A percentile compares a stretch with the other conserved stretches of the same genome.
Conservation (phyloP, 2,888 invertebrate species). For the Machimus atricapillus region DNA sequence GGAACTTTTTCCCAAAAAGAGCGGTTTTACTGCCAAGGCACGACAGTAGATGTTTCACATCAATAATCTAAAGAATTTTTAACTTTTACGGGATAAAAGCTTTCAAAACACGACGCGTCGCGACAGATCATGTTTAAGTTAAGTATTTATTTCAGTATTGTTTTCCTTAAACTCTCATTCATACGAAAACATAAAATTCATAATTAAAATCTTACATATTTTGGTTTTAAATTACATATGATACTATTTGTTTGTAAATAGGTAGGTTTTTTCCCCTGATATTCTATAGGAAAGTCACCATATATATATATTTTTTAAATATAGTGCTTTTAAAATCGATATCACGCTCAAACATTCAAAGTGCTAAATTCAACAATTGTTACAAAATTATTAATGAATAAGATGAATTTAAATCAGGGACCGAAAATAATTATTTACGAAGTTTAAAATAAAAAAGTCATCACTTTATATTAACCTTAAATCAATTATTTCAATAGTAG, state of each 20-base stretch:
- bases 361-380: background rate
- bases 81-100: background rate
- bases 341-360: background rate
- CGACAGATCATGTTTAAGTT: background rate
- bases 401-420: background rate
- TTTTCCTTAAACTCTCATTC: background rate
- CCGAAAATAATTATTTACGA: no score
- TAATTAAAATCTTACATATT: background rate
- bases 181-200: background rate
- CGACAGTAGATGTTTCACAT: no score
- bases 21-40: no score
- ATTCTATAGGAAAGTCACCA: background rate
- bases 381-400: background rate
- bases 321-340: background rate
- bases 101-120: background rate
- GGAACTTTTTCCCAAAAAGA: no score
- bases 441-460: no score
- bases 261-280: background rate
- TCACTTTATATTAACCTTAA: no score
- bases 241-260: background rate
- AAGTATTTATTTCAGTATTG: background rate
- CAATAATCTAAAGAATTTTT: background rate
- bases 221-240: background rate
- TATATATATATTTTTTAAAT: background rate
- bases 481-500: no score